Conservation (phyloP, 2,888 invertebrate species). For the Paralinhomoeus sp. region DNA sequence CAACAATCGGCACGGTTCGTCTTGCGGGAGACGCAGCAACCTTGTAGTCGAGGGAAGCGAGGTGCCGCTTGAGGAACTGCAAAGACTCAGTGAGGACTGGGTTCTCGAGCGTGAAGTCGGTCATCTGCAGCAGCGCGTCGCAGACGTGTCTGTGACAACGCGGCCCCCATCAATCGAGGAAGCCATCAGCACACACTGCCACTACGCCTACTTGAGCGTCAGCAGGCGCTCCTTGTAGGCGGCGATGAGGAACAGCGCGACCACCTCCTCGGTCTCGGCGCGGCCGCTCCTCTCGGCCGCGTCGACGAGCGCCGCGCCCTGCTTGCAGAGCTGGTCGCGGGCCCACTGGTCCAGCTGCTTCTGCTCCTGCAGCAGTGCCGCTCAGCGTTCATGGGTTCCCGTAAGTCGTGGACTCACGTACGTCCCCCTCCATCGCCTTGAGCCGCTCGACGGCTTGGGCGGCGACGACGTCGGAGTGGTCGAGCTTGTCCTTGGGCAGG, state of each 20-base stretch:
- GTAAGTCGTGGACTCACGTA: too few relatives aligned
- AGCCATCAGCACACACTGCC: not conserved
- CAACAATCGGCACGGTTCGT: not conserved
- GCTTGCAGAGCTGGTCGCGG: too few relatives aligned
- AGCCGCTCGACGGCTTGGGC: too few relatives aligned
- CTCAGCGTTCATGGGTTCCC: too few relatives aligned
- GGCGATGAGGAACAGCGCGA: not conserved
- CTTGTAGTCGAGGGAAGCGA: conserved; percentile 4
- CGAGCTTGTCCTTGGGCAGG: too few relatives aligned
- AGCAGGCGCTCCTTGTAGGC: not conserved
- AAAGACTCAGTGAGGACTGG: not conserved
- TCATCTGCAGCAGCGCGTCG: not conserved
- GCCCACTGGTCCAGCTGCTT: too few relatives aligned
- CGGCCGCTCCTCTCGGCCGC: too few relatives aligned
- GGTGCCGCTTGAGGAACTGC: not conserved
- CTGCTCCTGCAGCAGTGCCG: too few relatives aligned
- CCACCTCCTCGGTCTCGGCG: not conserved
- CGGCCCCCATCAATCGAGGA: not conserved
- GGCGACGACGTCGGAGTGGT: too few relatives aligned
- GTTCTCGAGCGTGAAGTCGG: not conserved
- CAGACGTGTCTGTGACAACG: not conserved
- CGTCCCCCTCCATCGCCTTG: too few relatives aligned
- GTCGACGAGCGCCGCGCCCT: too few relatives aligned
- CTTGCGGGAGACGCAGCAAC: not conserved
- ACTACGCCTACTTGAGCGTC: not conserved